Evolutionary conservation across 2,797 vertebrate species (phyloP).

Genomic region (Cuniculus paca): DNA sequence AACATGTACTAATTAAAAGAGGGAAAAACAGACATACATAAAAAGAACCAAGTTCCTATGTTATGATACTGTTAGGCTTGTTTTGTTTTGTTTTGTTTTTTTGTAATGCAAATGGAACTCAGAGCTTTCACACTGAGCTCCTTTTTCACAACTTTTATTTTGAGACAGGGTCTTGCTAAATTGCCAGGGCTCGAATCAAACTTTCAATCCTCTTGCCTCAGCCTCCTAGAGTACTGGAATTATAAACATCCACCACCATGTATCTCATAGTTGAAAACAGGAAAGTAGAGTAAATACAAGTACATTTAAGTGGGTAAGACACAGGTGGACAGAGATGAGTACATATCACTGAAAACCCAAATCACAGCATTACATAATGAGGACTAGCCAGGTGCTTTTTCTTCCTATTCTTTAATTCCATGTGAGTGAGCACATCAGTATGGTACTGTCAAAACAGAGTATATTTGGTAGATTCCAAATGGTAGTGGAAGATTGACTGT

Average conservation of each 20-base stretch:
- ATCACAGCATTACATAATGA: slow-evolving; percentile 52
- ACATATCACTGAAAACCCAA: slow-evolving; percentile 50
- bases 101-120: not conserved
- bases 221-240: not conserved
- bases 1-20: not conserved
- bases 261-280: slow-evolving; percentile 8
- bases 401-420: slow-evolving; percentile 40
- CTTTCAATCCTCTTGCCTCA: not conserved
- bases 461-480: slow-evolving; percentile 31
- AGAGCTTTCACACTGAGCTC: not conserved
- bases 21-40: not conserved
- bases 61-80: not conserved
- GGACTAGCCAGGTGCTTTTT: not conserved
- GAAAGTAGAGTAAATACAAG: slow-evolving; percentile 33
- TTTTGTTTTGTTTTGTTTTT: not conserved
- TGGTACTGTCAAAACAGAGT: not conserved
- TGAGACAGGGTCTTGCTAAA: not conserved
- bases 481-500: not conserved
- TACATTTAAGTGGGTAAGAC: slow-evolving; percentile 26
- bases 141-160: not conserved
- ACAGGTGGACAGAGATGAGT: slow-evolving; percentile 47
- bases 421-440: not conserved
- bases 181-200: not conserved
- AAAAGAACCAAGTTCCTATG: not conserved
- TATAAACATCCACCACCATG: not conserved